Evolutionary conservation across 2,797 vertebrate species (phyloP).

Genomic region (Ataeniobius toweri): DNA sequence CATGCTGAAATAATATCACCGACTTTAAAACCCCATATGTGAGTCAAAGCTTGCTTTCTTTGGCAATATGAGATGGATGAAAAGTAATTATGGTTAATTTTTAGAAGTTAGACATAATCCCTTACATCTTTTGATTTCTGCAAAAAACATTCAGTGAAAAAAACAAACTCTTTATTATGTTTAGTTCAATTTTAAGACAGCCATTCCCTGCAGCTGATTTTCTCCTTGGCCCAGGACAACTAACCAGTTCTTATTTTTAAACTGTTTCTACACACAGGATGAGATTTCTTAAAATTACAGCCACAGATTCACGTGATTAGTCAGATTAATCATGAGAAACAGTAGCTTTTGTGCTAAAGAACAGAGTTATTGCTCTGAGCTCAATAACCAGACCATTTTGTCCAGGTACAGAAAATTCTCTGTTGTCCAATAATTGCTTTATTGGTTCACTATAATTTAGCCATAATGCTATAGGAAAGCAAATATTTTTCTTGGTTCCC

Average conservation of each 20-base stretch:
- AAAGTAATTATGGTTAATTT: slow-evolving; percentile 1
- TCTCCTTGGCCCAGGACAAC: slow-evolving; percentile 10
- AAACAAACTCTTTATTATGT: slow-evolving; percentile 1
- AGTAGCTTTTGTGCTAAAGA: slow-evolving; percentile 48
- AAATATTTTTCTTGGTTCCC: slow-evolving; percentile 80
- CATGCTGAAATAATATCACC: neutral
- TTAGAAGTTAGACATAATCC: slow-evolving; percentile 1
- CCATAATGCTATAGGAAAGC: slow-evolving; percentile 75
- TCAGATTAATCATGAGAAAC: slow-evolving; percentile 46
- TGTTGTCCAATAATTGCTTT: slow-evolving; percentile 71
- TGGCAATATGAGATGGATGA: neutral
- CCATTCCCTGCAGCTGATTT: neutral
- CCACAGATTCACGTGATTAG: slow-evolving; percentile 32
- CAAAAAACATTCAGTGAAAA: neutral
- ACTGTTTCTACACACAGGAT: slow-evolving; percentile 13
- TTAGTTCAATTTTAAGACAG: neutral
- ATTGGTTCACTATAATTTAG: slow-evolving; percentile 74
- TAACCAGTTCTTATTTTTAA: slow-evolving; percentile 3
- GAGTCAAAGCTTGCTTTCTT: neutral
- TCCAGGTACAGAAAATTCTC: slow-evolving; percentile 70
- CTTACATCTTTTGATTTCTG: slow-evolving; percentile 12
- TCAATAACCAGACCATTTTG: slow-evolving; percentile 59
- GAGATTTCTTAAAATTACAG: slow-evolving; percentile 11
- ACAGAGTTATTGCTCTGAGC: slow-evolving; percentile 40
- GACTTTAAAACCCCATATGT: neutral